Base-by-base conservation (phyloP, 2,113 vertebrate species). In the Burhinus oedicnemus region DNA sequence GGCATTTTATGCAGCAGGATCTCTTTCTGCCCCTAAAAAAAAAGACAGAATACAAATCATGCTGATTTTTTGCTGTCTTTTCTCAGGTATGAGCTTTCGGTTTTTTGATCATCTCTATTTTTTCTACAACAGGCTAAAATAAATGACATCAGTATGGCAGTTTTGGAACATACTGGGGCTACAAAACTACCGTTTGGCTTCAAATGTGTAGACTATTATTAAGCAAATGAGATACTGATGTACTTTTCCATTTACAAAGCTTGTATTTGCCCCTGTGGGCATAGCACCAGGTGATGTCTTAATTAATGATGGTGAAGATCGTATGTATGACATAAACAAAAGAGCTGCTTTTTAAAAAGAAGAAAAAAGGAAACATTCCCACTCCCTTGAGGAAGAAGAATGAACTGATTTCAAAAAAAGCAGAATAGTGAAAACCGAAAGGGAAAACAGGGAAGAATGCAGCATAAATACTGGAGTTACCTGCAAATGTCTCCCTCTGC, bases 161-260 rank as follows among this genome's bases (percentile, higher is more conserved):
- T 79, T 92, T 90, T 89, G 69, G 85, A 95, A 79, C 51, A 57
- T 34, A 89, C 23, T 3, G 23, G 51, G 34, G 36, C 78, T 88
- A 70, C 57, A 82, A 80, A 90, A 79, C 77, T 81, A 69, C 25
- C 5, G 32, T 79, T 91, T 95, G 83, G 62, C 85, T 94, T 94
- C 58, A 64, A 2, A 60, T n/a, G 26, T 66, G 30, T 76, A 47
- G 69, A n/a, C 10, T 92, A 47, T 88, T 97, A 84, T 88, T 92
- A 96, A 95, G 68, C 75, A 95, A 95, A 97, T 77, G 51, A 93
- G 90, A 57, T 66, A 71, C 45, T 84, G 66, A 82, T 64, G 64
- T 84, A 93, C 51, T 95, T 95, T 85, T 96, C 55, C 40, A 87
- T 62, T 93, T 94, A 89, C 82, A 95, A 94, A 96, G 65, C 75